A percentile compares a stretch with the other conserved stretches of the same genome.
Evolutionary conservation across 2,113 vertebrate species (phyloP).

Genomic region (Ceratotherium simum): DNA sequence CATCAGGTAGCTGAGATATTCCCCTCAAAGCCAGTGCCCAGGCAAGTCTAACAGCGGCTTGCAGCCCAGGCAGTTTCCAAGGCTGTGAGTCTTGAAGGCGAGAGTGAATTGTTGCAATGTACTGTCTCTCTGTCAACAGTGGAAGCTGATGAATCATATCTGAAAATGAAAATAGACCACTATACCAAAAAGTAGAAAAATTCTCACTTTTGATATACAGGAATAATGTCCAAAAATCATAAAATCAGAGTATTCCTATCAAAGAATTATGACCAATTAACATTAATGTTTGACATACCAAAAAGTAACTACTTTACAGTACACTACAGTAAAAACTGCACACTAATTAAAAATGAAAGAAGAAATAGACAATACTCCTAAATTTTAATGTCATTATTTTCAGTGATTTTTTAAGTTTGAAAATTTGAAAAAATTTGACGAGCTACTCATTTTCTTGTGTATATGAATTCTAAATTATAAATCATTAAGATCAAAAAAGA

Average conservation of each 20-base stretch:
- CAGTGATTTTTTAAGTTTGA: not conserved
- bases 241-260: not conserved
- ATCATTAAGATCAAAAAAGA: slow-evolving; percentile 24
- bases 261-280: not conserved
- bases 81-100: slow-evolving; percentile 93
- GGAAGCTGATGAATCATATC: slow-evolving; percentile 94
- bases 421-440: not conserved
- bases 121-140: slow-evolving; percentile 94
- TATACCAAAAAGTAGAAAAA: not conserved
- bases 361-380: not conserved
- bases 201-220: not conserved
- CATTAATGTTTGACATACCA: not conserved
- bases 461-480: slow-evolving; percentile 54
- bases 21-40: slow-evolving; percentile 95
- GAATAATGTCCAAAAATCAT: not conserved
- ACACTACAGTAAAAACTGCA: not conserved
- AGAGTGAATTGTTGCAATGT: slow-evolving; percentile 94
- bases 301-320: not conserved
- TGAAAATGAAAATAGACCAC: slow-evolving; percentile 79
- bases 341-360: slow-evolving; percentile 4
- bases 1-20: slow-evolving; percentile 96
- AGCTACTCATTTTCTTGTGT: not conserved
- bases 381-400: slow-evolving; percentile 38
- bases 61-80: slow-evolving; percentile 96
- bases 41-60: slow-evolving; percentile 94